phyloP scores from a whole-genome alignment of 64 coral and sea anemone genomes.

The Cladopsammia gracilis region DNA sequence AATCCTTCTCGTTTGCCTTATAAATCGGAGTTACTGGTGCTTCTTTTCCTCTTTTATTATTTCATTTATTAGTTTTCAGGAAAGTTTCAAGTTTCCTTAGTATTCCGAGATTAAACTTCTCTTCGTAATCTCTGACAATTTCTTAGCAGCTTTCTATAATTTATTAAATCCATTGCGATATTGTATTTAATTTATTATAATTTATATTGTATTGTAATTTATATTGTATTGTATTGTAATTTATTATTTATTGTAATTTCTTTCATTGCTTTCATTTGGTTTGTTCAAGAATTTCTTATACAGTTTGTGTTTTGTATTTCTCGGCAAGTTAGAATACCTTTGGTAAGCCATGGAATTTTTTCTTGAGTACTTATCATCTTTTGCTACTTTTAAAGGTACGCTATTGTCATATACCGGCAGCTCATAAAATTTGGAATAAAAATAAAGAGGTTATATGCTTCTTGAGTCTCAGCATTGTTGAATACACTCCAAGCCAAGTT shows the following conservation, averaged over 20 bases:
- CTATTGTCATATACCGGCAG: not conserved
- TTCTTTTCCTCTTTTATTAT: not conserved
- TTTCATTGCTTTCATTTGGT: not conserved
- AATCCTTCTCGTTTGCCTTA: too few species aligned
- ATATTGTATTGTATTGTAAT: too few species aligned
- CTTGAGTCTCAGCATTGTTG: not conserved
- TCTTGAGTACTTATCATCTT: not conserved
- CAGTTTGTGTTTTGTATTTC: not conserved
- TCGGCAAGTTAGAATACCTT: not conserved
- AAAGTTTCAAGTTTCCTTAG: not conserved
- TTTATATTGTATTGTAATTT: too few species aligned
- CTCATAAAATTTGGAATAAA: not conserved
- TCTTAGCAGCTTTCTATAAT: not conserved
- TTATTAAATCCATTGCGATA: not conserved
- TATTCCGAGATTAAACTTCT: slow-evolving; percentile 4
- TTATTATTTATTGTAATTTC: not conserved
- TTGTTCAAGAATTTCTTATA: not conserved
- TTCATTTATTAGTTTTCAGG: too few species aligned
- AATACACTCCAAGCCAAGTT: not conserved
- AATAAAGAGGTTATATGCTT: not conserved
- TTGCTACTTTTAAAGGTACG: not conserved
- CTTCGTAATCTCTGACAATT: not conserved
- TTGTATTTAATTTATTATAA: too few species aligned
- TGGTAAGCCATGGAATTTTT: too few species aligned
- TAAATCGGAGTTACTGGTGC: too few species aligned